Evolutionary conservation across 2,113 vertebrate genomes (phyloP).

Genomic region (Stigmatopora argus): DNA sequence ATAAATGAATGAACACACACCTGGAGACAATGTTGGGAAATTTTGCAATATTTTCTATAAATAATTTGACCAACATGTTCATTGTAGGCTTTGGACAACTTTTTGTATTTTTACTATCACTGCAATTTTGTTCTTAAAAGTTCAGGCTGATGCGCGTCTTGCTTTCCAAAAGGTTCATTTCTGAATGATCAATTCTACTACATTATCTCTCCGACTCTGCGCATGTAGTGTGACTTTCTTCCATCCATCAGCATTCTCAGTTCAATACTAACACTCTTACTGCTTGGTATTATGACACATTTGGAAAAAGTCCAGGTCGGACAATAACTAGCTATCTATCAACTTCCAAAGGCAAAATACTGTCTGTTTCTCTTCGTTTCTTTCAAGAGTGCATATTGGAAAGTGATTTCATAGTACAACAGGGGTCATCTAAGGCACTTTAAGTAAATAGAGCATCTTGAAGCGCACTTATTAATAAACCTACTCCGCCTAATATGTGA

Average conservation of each 20-base stretch:
- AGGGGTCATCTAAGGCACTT: conserved; percentile 32
- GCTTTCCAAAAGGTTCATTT: not conserved
- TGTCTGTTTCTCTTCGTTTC: conserved; percentile 30
- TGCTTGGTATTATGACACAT: conserved; percentile 33
- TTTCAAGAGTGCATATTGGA: conserved; percentile 17
- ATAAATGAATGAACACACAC: too few relatives aligned
- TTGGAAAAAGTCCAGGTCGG: conserved; percentile 34
- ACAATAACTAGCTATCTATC: conserved; percentile 37
- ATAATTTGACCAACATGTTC: too few relatives aligned
- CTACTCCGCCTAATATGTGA: conserved; percentile 44
- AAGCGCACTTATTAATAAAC: conserved; percentile 43
- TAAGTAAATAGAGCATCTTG: conserved; percentile 31
- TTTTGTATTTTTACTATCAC: too few relatives aligned
- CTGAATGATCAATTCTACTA: not conserved
- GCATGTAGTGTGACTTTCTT: not conserved
- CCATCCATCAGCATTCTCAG: conserved; percentile 10
- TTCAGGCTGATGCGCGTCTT: not conserved
- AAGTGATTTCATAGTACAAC: conserved; percentile 15
- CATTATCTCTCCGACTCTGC: not conserved
- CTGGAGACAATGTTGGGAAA: too few relatives aligned
- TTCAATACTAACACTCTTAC: conserved; percentile 23
- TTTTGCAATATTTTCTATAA: too few relatives aligned
- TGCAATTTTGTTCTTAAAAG: too few relatives aligned
- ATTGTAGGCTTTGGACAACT: too few relatives aligned
- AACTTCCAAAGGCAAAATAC: conserved; percentile 46